Evolutionary conservation across 2,888 invertebrate genomes (phyloP), one percentile per base, ranked within the genome.

Genomic region (Leucophora obtusa): DNA sequence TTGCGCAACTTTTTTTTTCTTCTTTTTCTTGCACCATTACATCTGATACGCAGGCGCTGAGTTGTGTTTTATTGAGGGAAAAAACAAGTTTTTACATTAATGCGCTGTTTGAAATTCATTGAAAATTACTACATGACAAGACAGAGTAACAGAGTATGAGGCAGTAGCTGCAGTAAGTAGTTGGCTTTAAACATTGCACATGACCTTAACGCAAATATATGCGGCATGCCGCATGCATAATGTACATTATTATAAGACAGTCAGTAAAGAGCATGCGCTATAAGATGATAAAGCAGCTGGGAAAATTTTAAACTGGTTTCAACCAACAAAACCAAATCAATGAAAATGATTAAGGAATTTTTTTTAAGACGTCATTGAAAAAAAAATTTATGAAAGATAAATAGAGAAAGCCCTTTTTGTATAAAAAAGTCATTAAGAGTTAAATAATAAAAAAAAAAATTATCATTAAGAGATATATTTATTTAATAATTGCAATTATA

Each of bases 301-400:
- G 86, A 86, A 87, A 87, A 83, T 84, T 80, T 72, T 58, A 77
- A 87, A 87, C 87, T 83, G 87, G 87, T 87, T 87, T 86, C 78
- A 73, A 35, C 11, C n/a, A 65, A 47, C 43, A 47, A 47, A 14
- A 47, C n/a, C 43, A 47, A 79, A 70, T 66, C 60, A 71, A 79
- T 75, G 58, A 69, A 63, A 81, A 73, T 65, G 56, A 74, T 77
- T 73, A 65, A 75, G 68, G 62, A 68, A 76, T 72, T 53, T 66
- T 24, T 43, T 53, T 56, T 35, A 11, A 47, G 47, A 63, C 33
- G 50, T 60, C 65, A 73, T 69, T 58, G 53, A 28, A 54, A 73
- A 54, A n/a, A 63, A 72, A 28, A 38, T n/a, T 7, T 3, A 53
- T 53, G 10, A 43, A 66, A 50, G 33, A 38, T 53, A 47, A 24